A percentile compares a stretch with the other conserved stretches of the same genome.
phyloP scores from a whole-genome alignment of 2,797 vertebrate genomes.

The Microctenopoma lineatum region DNA sequence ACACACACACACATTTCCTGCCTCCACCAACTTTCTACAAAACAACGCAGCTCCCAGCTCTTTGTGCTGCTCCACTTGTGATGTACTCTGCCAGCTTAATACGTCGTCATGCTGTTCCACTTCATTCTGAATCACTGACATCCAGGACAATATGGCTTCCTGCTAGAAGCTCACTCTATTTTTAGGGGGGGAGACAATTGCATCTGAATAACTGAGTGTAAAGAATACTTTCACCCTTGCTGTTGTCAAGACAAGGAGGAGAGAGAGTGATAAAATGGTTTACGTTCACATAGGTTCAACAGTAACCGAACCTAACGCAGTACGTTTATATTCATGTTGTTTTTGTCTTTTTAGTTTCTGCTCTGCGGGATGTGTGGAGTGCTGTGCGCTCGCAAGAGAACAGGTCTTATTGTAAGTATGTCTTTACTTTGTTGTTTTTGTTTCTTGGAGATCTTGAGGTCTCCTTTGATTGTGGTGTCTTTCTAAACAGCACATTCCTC shows the following conservation, averaged over 20 bases:
- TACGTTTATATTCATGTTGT: background rate
- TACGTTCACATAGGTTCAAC: background rate
- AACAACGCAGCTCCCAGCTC: constrained; percentile 19
- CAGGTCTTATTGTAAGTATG: constrained; percentile 95
- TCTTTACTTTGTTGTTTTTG: background rate
- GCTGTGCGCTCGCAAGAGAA: constrained; percentile 95
- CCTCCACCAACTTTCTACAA: constrained; percentile 16
- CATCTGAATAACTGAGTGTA: constrained; percentile 24
- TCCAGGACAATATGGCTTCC: constrained; percentile 34
- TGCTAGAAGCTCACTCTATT: constrained; percentile 32
- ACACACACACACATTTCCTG: background rate
- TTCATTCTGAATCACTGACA: constrained; percentile 52
- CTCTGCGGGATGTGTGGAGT: constrained; percentile 96
- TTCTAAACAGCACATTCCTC: background rate
- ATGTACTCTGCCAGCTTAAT: constrained; percentile 16
- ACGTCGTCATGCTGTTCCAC: constrained; percentile 15
- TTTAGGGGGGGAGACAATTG: constrained; percentile 39
- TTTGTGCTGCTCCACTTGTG: constrained; percentile 20
- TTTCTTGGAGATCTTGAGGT: background rate
- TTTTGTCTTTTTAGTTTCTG: constrained; percentile 87
- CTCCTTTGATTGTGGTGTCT: background rate
- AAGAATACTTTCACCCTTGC: constrained; percentile 36
- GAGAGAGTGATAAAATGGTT: background rate
- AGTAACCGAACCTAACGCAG: too few relatives aligned
- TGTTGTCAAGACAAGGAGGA: constrained; percentile 5